phyloP scores from a whole-genome alignment of 2,113 vertebrate genomes.

The Aix galericulata region DNA sequence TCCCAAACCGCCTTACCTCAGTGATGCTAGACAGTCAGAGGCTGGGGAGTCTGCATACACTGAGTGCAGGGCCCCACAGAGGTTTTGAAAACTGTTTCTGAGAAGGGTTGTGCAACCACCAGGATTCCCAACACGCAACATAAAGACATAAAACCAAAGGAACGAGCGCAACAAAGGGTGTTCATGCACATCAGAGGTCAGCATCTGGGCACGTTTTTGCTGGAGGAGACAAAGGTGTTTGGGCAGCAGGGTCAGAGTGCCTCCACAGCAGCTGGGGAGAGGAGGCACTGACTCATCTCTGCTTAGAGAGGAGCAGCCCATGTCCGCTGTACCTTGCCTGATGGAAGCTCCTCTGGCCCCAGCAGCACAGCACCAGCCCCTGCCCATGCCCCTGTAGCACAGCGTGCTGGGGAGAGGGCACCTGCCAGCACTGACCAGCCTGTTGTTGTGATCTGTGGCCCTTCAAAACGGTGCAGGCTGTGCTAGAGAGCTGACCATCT shows the following conservation, averaged over 20 bases:
- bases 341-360: background rate
- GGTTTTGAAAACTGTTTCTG: background rate
- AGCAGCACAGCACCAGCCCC: background rate
- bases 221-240: background rate
- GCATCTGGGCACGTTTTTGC: background rate
- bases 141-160: background rate
- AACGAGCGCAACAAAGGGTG: background rate
- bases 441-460: too few species aligned
- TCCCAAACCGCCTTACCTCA: background rate
- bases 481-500: background rate
- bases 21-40: too few species aligned
- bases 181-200: background rate
- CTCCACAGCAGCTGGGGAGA: background rate
- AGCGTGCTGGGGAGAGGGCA: background rate
- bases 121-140: fast-evolving
- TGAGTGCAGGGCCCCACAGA: background rate
- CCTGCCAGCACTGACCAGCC: background rate
- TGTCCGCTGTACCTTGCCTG: background rate
- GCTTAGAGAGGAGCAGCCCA: background rate
- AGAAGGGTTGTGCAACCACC: too few species aligned
- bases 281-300: background rate
- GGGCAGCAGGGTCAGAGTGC: background rate
- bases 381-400: background rate
- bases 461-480: background rate
- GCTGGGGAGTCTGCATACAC: fast-evolving